Base-by-base conservation (phyloP, 2,888 invertebrate genomes). In the Lepidochrysops patricia region DNA sequence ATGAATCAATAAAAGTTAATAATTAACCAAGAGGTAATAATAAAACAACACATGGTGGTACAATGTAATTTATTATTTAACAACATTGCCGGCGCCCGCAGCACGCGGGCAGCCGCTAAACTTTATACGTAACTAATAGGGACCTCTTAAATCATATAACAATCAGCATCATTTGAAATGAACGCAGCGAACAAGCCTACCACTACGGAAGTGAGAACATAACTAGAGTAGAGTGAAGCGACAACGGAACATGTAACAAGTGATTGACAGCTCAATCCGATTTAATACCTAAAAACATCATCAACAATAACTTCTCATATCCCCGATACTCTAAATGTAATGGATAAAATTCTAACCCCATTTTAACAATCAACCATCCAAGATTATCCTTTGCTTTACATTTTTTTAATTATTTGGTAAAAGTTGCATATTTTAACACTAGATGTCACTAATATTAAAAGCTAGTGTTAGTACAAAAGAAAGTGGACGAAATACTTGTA, bases 1-100 rank as follows among this genome's bases (percentile, higher is more conserved):
- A n/a, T n/a, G n/a, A n/a, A n/a, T n/a, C n/a, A n/a, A n/a, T n/a
- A n/a, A n/a, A n/a, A n/a, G n/a, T n/a, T n/a, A n/a, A n/a, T n/a
- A n/a, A n/a, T n/a, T n/a, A n/a, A n/a, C n/a, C n/a, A n/a, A 43
- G 9, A 50, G 15, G 19, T 63, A 61, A 61, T 43, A 27, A 84
- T 83, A 80, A 81, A 82, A 86, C 80, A 78, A 80, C 74, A 68
- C 64, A 72, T 84, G 91, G 92, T 91, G 92, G 91, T 92, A 92
- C 91, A 92, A 92, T 92, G 91, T 92, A 91, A 90, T 92, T 91
- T 87, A 89, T 89, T 89, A 90, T 89, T 89, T 91, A 91, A 91
- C 91, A 91, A 91, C 90, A 87, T 89, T 90, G 84, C 86, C 84
- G 89, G 80, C 82, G 77, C 82, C 84, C 89, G 88, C 84, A 29